Base-by-base conservation (phyloP, 2,888 invertebrate genomes). In the Epistrophe eligans region DNA sequence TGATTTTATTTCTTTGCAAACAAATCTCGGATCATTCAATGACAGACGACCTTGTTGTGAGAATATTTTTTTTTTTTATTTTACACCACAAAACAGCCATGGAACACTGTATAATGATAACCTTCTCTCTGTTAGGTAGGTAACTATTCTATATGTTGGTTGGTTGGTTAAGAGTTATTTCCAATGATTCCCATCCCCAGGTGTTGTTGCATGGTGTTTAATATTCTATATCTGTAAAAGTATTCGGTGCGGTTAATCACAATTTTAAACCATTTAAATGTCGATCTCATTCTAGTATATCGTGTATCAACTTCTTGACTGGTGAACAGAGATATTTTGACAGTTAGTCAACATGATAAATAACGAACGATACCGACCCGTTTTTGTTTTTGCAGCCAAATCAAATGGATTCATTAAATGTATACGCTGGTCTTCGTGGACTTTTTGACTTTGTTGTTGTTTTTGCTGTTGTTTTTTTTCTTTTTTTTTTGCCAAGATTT, bases 181-280 rank as follows among this genome's bases (percentile, higher is more conserved):
- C 19, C 19, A 70, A 52, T 19, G 24, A 0, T 40, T 38, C n/a
- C 52, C 50, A 55, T 55, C 52, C 38, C 35, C 55, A 70, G 70
- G 70, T 67, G 50, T 24, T 24, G 24, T 24, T 24, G 52, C 70
- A 35, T 62, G 57, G 13, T 19, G 24, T 66, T 72, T 43, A 58
- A 77, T 52, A 77, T 60, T 82, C 43, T 24, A 64, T 71, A 71
- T 50, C 62, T 62, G 1, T 19, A 10, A 40, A 40, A 17, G 11
- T 32, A 67, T 40, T 70, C 38, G 40, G 57, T 77, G n/a, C n/a
- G 76, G 76, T 72, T 77, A 82, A 77, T 72, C 66, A 77, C 72
- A 58, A 55, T 43, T 48, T 57, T 58, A n/a, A 19, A 32, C 32
- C 40, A 71, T 62, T 52, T 73, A 74, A 60, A 35, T 43, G 60